Base-by-base conservation (phyloP, 2,888 invertebrate genomes). In the Microctonus hyperodae region DNA sequence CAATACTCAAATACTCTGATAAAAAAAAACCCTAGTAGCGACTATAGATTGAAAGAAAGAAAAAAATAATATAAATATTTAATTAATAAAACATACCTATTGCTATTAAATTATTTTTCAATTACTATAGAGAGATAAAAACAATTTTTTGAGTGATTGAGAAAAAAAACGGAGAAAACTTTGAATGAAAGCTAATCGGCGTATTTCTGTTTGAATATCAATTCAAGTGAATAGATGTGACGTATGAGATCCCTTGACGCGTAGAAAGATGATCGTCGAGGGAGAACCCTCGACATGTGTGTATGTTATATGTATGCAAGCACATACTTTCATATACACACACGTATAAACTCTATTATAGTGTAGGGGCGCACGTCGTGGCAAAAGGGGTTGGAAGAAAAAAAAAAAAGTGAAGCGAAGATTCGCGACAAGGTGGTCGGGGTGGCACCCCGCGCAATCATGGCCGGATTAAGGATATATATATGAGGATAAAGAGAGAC, bases 381-480 rank as follows among this genome's bases (percentile, higher is more conserved):
- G n/a, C 10, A 28, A 53, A 62, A 62, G 40, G 62, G 62, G 44
- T 25, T 50, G 50, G 44, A 68, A 44, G 68, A 63, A 67, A 72
- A 28, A 28, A 28, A 69, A 63, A 67, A 72, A 66, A 69, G 63
- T 64, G 48, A 55, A 67, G 71, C 63, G 69, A 64, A 70, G 61
- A 68, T 72, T 71, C 70, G 68, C 69, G 70, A 64, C 64, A 70
- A 68, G 69, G 63, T 64, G 58, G 35, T 44, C 55, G 72, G 63
- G 58, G 61, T 64, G 70, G 68, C 67, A 72, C 72, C 74, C 72
- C 74, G 72, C 74, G 77, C 80, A 81, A 82, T 82, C 82, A 82
- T 81, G 75, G 77, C 63, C 72, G 82, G 82, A 81, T 82, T 82
- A 81, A 75, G 73, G 76, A 70, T 75, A 74, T 76, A 76, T 76